phyloP scores from a whole-genome alignment of 2,113 vertebrate genomes.

The Scalopus aquaticus region DNA sequence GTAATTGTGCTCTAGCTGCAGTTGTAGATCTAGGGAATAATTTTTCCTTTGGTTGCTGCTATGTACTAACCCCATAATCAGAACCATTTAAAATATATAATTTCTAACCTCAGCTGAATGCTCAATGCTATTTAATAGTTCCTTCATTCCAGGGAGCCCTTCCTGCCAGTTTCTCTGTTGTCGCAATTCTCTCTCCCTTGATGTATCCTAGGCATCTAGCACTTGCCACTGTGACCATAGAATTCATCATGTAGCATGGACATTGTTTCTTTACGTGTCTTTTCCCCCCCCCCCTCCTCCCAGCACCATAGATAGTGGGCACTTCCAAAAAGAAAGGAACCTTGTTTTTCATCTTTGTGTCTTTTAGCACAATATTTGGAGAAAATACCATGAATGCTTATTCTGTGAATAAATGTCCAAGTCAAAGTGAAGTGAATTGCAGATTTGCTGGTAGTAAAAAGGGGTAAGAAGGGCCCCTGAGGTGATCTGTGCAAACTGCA shows the following conservation, averaged over 20 bases:
- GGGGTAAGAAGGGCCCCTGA: background rate
- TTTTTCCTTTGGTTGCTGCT: background rate
- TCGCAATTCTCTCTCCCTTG: background rate
- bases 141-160: background rate
- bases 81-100: background rate
- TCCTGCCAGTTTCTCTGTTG: background rate
- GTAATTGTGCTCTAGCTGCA: background rate
- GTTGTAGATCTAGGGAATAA: background rate
- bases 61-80: background rate
- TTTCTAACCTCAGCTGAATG: background rate
- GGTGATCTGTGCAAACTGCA: background rate
- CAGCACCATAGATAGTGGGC: background rate
- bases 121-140: background rate
- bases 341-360: background rate
- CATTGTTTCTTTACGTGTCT: background rate
- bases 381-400: background rate
- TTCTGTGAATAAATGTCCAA: background rate
- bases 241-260: background rate
- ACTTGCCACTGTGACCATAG: background rate
- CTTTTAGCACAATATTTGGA: background rate
- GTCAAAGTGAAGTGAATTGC: background rate
- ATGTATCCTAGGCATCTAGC: background rate
- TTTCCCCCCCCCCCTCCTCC: too few relatives aligned
- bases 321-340: background rate
- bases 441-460: background rate